Conservation (phyloP, 1,140 invertebrate species). For the Drosophila pachea region DNA sequence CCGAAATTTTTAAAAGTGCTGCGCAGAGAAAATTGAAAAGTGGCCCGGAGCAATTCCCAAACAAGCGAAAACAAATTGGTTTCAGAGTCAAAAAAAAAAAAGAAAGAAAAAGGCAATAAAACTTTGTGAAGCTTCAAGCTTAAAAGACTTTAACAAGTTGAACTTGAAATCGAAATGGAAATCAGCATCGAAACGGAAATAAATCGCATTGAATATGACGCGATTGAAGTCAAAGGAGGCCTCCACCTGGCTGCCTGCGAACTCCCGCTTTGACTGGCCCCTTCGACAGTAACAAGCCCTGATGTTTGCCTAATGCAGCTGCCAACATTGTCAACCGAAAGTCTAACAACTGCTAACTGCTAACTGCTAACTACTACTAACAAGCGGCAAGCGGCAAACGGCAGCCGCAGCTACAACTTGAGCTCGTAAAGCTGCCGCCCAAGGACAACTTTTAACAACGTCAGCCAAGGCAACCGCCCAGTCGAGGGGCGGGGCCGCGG, state of each 20-base stretch:
- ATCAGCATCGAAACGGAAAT: slow-evolving; percentile 19
- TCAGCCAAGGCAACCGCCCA: slow-evolving; percentile 14
- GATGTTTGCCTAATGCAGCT: slow-evolving; percentile 63
- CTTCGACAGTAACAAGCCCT: slow-evolving; percentile 19
- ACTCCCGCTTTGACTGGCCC: slow-evolving; percentile 12
- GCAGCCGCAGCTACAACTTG: slow-evolving; percentile 55
- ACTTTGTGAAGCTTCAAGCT: slow-evolving; percentile 46
- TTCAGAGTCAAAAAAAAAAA: slow-evolving; percentile 8
- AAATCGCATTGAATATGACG: slow-evolving; percentile 13
- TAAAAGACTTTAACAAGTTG: slow-evolving; percentile 56
- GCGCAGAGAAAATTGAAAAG: slow-evolving; percentile 62
- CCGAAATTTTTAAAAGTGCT: slow-evolving; percentile 50
- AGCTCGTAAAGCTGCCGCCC: slow-evolving; percentile 63
- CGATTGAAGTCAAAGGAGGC: slow-evolving; percentile 15
- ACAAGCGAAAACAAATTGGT: slow-evolving; percentile 27
- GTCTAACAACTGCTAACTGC: slow-evolving; percentile 40
- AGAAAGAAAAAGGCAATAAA: slow-evolving; percentile 23
- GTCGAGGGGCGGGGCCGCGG: neutral
- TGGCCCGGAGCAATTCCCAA: slow-evolving; percentile 44
- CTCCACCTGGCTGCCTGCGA: slow-evolving; percentile 8
- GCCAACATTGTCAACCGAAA: slow-evolving; percentile 65
- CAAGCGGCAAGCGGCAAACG: slow-evolving; percentile 68
- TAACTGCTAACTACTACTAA: slow-evolving; percentile 38
- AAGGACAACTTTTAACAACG: slow-evolving; percentile 68
- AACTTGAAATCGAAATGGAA: slow-evolving; percentile 68